These are phyloP conservation scores for Parnassius apollo DNA, from an alignment of 2,888 invertebrate species.

Conservation along the genomic window DNA sequence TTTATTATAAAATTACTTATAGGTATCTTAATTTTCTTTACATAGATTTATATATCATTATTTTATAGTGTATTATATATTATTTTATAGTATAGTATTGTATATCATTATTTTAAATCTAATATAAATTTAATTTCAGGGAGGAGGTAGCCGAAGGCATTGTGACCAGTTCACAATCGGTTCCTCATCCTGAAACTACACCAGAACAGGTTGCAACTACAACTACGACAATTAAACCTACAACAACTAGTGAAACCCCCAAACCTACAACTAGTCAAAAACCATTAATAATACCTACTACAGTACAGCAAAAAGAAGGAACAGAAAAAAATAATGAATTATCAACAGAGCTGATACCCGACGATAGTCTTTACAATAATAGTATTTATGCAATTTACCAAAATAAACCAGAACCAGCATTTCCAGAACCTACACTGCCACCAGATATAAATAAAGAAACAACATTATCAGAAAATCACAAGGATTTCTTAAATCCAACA, in stretches of 20 bases:
- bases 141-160: slow-evolving; percentile 47
- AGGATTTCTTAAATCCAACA: slow-evolving; percentile 23
- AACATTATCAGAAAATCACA: slow-evolving; percentile 30
- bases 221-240: slow-evolving; percentile 29
- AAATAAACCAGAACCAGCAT: slow-evolving; percentile 18
- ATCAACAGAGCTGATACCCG: slow-evolving; percentile 5
- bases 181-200: slow-evolving; percentile 26
- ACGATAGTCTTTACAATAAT: slow-evolving; percentile 11
- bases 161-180: slow-evolving; percentile 28
- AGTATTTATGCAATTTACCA: slow-evolving; percentile 13
- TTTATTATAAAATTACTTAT: too few species aligned
- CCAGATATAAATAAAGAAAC: slow-evolving; percentile 30
- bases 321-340: slow-evolving; percentile 10
- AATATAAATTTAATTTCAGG: slow-evolving; percentile 34
- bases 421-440: slow-evolving; percentile 24
- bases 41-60: too few species aligned
- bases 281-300: slow-evolving; percentile 22
- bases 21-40: too few species aligned
- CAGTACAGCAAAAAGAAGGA: slow-evolving; percentile 26
- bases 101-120: background rate
- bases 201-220: slow-evolving; percentile 34
- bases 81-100: too few species aligned
- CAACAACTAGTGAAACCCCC: slow-evolving; percentile 18
- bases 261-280: slow-evolving; percentile 21
- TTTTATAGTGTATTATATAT: too few species aligned